These are phyloP conservation scores for Tipula vernalis DNA, from an alignment of 2,888 invertebrate genomes.

Conservation along the genomic window DNA sequence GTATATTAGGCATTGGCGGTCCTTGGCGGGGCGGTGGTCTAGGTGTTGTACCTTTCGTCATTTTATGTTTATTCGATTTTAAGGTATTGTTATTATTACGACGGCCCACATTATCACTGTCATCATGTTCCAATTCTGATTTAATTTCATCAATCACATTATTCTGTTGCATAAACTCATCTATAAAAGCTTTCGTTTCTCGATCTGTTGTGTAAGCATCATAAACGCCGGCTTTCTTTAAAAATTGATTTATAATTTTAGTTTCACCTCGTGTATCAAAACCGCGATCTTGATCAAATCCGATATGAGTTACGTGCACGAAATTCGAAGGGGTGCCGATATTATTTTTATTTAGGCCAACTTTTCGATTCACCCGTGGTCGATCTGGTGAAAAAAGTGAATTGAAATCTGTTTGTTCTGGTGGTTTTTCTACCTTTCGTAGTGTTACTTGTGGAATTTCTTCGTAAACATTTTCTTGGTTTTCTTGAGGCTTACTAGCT, in stretches of 20 bases:
- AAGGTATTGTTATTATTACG: neutral
- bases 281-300: constrained; percentile 86
- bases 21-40: constrained; percentile 34
- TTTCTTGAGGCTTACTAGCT: neutral
- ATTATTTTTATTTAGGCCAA: constrained; percentile 51
- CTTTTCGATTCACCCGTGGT: neutral
- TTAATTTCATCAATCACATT: constrained; percentile 34
- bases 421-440: neutral
- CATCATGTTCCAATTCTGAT: neutral
- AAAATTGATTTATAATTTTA: constrained; percentile 32
- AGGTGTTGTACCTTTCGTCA: neutral
- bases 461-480: neutral
- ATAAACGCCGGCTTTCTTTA: constrained; percentile 63
- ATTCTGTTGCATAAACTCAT: constrained; percentile 78
- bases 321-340: constrained; percentile 84
- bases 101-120: neutral
- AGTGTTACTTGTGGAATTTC: neutral
- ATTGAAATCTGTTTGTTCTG: neutral
- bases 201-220: constrained; percentile 66
- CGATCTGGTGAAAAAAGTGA: neutral
- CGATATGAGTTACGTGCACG: constrained; percentile 81
- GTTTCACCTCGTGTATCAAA: constrained; percentile 54
- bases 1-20: constrained; percentile 24
- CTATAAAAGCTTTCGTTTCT: constrained; percentile 82
- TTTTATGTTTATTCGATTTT: neutral